Percentiles rank a stretch among this genome's conserved stretches.
Evolutionary conservation across 2,797 vertebrate species (phyloP).

Genomic region (Lagorchestes hirsutus): DNA sequence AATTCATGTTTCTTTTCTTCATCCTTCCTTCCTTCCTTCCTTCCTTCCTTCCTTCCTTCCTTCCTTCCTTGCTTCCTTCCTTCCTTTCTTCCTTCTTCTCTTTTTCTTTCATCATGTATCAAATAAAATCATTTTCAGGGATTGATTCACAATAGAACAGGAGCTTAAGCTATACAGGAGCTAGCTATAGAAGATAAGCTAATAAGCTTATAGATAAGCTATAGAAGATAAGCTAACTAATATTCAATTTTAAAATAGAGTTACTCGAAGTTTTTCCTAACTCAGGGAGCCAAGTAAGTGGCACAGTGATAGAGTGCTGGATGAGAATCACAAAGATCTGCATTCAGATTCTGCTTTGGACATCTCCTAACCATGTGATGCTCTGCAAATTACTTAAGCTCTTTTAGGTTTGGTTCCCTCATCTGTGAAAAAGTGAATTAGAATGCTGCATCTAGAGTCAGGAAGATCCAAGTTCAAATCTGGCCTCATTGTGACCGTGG

Average conservation of each 20-base stretch:
- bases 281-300: not conserved
- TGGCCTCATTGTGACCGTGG: not conserved
- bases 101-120: too few species aligned
- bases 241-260: not conserved
- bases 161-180: not conserved
- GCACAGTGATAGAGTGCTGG: not conserved
- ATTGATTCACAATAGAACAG: not conserved
- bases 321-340: not conserved
- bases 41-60: too few species aligned
- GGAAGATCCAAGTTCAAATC: not conserved
- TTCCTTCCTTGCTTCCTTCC: too few species aligned
- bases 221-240: not conserved
- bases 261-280: not conserved
- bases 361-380: not conserved
- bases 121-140: not conserved
- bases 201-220: too few species aligned
- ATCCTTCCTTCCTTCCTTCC: too few species aligned
- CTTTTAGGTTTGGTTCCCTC: not conserved
- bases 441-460: not conserved
- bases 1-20: not conserved
- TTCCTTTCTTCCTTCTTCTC: too few species aligned
- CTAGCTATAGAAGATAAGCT: not conserved
- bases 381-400: not conserved
- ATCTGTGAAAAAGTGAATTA: not conserved
- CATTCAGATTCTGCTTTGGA: not conserved